Base-by-base conservation (phyloP, 2,888 invertebrate genomes). In the Cheilosia urbana region DNA sequence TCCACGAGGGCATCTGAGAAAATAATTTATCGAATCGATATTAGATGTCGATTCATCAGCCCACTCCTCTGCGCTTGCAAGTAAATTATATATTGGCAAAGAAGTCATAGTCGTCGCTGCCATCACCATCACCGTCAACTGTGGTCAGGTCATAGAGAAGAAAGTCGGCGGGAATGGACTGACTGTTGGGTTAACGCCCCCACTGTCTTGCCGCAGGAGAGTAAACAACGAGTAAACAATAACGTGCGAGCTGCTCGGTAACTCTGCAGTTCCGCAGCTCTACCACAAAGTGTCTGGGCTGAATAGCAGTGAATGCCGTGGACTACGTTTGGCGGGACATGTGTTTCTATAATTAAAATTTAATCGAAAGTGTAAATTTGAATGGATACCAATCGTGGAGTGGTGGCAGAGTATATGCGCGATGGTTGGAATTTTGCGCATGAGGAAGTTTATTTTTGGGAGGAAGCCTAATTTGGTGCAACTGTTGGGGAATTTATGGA, bases 1-100 rank as follows among this genome's bases (percentile, higher is more conserved):
- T 77, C 55, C 62, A 73, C 45, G 65, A 79, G 63, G 57, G 68
- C 79, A 73, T 79, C 79, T 58, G 88, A 87, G 37, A 81, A 88
- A 84, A 89, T 89, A 89, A 90, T 89, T 88, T 89, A 89, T 89
- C 90, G 89, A 90, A 89, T 89, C 91, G 90, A 91, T 91, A 91
- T 89, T 89, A 89, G 90, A 90, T 90, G 90, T 90, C 91, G 91
- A 91, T 91, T 91, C 91, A 91, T 92, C 91, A 91, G 80, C 84
- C 84, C 84, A 84, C 84, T 84, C 84, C 84, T 80, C 73, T 63
- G 68, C 73, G 49, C 55, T 68, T 51, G 83, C 47, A 84, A 76
- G 79, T 84, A 84, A 80, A 84, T 84, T 78, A 69, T 78, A 69
- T 79, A 73, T 75, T 76, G 51, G 76, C 57, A 49, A 76, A 83